Conservation (phyloP, 2,797 vertebrate genomes). For the Pangasius krempfi region DNA sequence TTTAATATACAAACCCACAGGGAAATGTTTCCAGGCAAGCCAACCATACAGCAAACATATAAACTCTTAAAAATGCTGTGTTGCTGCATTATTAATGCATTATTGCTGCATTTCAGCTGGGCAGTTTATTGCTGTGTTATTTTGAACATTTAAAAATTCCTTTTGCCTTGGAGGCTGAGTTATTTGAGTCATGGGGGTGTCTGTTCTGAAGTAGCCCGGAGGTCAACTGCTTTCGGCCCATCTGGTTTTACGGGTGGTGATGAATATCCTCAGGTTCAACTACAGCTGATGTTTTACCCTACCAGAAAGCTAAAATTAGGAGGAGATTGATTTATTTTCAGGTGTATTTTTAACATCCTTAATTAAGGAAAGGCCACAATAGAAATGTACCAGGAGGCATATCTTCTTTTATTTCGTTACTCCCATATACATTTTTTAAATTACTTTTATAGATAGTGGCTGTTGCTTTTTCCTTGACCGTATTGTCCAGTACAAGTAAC, state of each 20-base stretch:
- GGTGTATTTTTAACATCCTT: too few relatives aligned
- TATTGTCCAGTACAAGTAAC: not conserved
- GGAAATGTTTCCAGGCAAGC: not conserved
- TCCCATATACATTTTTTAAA: not conserved
- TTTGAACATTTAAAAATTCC: slow-evolving; percentile 33
- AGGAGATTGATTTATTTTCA: not conserved
- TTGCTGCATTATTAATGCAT: not conserved
- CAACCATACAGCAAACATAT: not conserved
- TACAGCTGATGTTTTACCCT: not conserved
- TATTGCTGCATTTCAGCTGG: not conserved
- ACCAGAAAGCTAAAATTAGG: not conserved
- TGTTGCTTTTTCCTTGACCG: not conserved
- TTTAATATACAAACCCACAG: not conserved
- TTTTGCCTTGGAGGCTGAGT: slow-evolving; percentile 2
- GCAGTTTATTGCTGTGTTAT: slow-evolving; percentile 29
- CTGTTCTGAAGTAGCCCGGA: slow-evolving; percentile 34
- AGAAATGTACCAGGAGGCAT: not conserved
- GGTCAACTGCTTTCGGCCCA: slow-evolving; percentile 28
- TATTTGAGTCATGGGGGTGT: slow-evolving; percentile 15
- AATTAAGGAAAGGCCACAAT: not conserved
- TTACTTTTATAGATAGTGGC: not conserved
- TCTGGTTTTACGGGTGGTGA: not conserved
- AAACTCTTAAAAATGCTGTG: not conserved
- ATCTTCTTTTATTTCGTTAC: not conserved
- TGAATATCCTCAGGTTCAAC: not conserved